Percentiles rank a stretch among this genome's conserved stretches.
Evolutionary conservation across 1,140 invertebrate genomes (phyloP).

Genomic region (Arctopsyche grandis): DNA sequence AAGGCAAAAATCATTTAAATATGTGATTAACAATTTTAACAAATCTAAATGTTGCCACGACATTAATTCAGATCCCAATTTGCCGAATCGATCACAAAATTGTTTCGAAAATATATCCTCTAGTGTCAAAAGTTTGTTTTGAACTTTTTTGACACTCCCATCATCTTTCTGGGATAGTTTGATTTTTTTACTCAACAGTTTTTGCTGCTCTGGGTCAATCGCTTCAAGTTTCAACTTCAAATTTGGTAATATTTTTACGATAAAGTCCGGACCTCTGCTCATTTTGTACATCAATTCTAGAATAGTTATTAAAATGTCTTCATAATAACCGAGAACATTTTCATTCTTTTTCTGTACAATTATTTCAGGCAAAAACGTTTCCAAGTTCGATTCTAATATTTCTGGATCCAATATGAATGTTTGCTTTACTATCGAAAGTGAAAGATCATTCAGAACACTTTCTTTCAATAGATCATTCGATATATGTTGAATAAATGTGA

Average conservation of each 20-base stretch:
- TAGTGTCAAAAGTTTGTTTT: constrained; percentile 23
- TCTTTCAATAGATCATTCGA: constrained; percentile 30
- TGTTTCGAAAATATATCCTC: constrained; percentile 46
- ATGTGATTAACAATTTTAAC: constrained; percentile 37
- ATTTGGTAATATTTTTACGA: constrained; percentile 29
- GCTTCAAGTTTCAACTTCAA: constrained; percentile 43
- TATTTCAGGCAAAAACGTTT: constrained; percentile 39
- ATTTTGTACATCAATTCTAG: constrained; percentile 47
- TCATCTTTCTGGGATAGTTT: constrained; percentile 32
- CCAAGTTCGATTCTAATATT: constrained; percentile 42
- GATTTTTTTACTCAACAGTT: constrained; percentile 32
- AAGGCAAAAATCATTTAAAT: constrained; percentile 38
- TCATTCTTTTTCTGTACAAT: constrained; percentile 45
- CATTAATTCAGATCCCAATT: constrained; percentile 45
- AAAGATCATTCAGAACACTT: neutral
- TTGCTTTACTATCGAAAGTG: constrained; percentile 37
- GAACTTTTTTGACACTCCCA: constrained; percentile 9
- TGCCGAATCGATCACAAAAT: constrained; percentile 46
- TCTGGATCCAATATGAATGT: constrained; percentile 44
- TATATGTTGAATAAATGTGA: constrained; percentile 41
- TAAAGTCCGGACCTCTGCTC: constrained; percentile 46
- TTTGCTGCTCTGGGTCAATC: constrained; percentile 37
- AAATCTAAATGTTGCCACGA: constrained; percentile 47
- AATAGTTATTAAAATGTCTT: constrained; percentile 24
- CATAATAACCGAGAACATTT: constrained; percentile 10